Conservation (phyloP, 2,113 vertebrate genomes). For the Vimba vimba region DNA sequence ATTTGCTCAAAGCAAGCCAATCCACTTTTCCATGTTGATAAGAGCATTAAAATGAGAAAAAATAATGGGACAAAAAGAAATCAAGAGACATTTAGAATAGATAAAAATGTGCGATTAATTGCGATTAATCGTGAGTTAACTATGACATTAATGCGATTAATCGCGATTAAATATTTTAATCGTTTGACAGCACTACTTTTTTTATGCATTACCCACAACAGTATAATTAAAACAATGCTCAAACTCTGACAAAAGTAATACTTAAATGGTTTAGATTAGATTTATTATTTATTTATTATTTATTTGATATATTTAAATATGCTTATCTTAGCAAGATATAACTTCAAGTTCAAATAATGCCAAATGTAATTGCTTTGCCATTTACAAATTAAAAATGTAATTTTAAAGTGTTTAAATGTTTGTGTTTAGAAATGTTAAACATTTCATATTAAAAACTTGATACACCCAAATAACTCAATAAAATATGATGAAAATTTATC, state of each 20-base stretch:
- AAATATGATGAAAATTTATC: neutral
- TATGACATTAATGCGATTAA: no score
- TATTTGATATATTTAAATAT: neutral
- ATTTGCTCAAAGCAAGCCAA: no score
- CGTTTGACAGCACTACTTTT: no score
- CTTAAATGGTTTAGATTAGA: neutral
- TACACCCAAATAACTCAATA: neutral
- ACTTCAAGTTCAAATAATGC: neutral
- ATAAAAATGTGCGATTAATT: no score
- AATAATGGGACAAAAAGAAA: no score
- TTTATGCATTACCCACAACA: neutral
- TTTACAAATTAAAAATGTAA: neutral
- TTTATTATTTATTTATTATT: neutral
- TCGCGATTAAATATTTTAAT: no score
- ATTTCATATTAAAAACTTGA: no score
- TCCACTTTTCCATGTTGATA: no score
- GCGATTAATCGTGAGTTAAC: no score
- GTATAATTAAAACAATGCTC: neutral
- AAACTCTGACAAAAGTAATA: neutral
- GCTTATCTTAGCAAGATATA: neutral
- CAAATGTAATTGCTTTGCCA: neutral
- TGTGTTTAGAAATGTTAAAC: no score
- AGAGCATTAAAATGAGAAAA: no score
- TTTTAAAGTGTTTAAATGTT: neutral
- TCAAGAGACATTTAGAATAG: no score